Evolutionary conservation across 2,113 vertebrate genomes (phyloP).

Genomic region (Spermophilus dauricus): DNA sequence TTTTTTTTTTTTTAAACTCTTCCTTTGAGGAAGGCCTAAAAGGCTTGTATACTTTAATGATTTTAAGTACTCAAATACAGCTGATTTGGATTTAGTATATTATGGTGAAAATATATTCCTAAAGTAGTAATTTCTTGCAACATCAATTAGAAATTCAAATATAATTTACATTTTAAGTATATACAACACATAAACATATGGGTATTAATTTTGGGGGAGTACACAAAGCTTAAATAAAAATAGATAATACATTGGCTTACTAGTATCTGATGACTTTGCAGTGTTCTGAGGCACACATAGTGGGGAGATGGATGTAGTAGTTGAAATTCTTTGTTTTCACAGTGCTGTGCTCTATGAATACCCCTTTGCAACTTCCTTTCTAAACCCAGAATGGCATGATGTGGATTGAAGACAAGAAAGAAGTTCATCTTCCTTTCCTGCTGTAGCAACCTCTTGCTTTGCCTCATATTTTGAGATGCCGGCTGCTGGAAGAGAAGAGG

Average conservation of each 20-base stretch:
- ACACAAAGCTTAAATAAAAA: conserved; percentile 31
- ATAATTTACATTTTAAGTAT: conserved; percentile 30
- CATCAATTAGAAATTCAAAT: background rate
- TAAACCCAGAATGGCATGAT: background rate
- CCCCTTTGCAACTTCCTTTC: background rate
- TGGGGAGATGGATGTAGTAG: background rate
- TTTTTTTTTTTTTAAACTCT: background rate
- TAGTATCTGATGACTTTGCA: background rate
- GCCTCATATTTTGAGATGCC: background rate
- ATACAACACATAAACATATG: background rate
- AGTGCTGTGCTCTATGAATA: background rate
- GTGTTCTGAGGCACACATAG: background rate
- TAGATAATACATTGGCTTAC: background rate
- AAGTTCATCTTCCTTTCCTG: background rate
- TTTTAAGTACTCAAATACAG: background rate
- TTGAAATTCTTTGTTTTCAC: background rate
- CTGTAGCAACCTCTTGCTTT: background rate
- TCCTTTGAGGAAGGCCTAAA: background rate
- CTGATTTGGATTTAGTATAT: background rate
- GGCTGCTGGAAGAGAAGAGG: background rate
- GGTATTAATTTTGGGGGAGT: background rate
- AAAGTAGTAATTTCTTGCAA: conserved; percentile 1
- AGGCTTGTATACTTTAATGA: background rate
- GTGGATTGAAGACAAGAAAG: background rate
- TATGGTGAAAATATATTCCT: background rate